phyloP scores from a whole-genome alignment of 2,797 vertebrate genomes.

The Cheirogaleus major region DNA sequence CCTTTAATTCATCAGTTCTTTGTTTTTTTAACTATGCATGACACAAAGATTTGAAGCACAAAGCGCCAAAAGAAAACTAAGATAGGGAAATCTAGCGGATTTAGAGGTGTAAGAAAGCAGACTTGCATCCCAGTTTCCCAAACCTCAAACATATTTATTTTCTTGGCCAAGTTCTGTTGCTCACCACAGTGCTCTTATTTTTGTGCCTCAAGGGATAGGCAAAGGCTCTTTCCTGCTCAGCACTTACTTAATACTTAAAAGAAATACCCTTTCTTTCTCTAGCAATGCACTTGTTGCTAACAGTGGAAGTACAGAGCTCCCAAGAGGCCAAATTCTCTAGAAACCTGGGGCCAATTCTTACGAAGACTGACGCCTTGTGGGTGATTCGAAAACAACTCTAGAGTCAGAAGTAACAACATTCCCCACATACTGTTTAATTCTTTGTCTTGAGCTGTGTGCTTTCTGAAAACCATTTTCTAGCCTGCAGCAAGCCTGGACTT shows the following conservation, averaged over 20 bases:
- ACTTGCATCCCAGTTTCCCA: background rate
- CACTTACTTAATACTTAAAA: background rate
- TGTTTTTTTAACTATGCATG: background rate
- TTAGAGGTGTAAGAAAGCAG: background rate
- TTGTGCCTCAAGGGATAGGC: background rate
- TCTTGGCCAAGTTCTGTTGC: background rate
- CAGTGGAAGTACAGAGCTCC: background rate
- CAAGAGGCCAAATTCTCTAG: background rate
- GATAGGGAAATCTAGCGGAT: background rate
- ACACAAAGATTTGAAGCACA: background rate
- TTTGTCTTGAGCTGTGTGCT: constrained; percentile 24
- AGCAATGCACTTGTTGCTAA: background rate
- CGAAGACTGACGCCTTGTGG: background rate
- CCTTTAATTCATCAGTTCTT: background rate
- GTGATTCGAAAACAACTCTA: constrained; percentile 23
- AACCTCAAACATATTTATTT: background rate
- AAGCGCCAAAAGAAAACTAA: background rate
- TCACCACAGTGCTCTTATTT: background rate
- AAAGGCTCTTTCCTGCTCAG: constrained; percentile 23
- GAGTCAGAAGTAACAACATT: background rate
- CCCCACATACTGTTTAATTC: background rate
- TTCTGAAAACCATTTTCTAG: constrained; percentile 71
- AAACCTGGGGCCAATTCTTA: background rate
- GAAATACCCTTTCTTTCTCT: background rate
- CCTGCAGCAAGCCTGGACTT: constrained; percentile 49